Evolutionary conservation across 2,797 vertebrate genomes (phyloP).

Genomic region (Typhlichthys subterraneus): DNA sequence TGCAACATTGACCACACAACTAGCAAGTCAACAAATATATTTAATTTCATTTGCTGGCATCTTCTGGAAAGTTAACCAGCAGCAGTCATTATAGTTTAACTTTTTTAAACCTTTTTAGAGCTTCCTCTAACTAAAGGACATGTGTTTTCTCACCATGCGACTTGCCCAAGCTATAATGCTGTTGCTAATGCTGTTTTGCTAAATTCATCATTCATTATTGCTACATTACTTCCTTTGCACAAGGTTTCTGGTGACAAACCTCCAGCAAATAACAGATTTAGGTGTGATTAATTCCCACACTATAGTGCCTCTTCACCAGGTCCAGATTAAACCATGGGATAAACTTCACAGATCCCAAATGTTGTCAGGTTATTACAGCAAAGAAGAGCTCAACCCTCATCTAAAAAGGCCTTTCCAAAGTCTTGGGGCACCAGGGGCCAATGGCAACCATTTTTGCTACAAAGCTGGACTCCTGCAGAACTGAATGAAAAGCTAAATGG

Average conservation of each 20-base stretch:
- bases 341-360: constrained; percentile 44
- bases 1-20: too few relatives aligned
- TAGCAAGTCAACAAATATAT: too few relatives aligned
- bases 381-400: constrained; percentile 76
- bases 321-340: constrained; percentile 16
- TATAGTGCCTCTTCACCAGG: constrained; percentile 23
- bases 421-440: constrained; percentile 72
- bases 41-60: too few relatives aligned
- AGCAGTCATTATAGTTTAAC: too few relatives aligned
- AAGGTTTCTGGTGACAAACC: constrained; percentile 52
- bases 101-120: too few relatives aligned
- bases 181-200: too few relatives aligned
- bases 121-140: too few relatives aligned
- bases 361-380: constrained; percentile 78
- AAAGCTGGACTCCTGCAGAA: neutral
- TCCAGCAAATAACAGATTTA: constrained; percentile 65
- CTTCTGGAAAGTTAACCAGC: too few relatives aligned
- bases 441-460: constrained; percentile 77
- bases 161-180: too few relatives aligned
- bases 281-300: constrained; percentile 64
- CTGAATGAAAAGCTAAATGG: constrained; percentile 74
- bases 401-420: constrained; percentile 79
- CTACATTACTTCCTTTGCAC: too few relatives aligned
- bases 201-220: neutral
- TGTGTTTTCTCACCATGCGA: too few relatives aligned